phyloP scores from a whole-genome alignment of 2,797 vertebrate species.

The Pseudochirops corinnae region DNA sequence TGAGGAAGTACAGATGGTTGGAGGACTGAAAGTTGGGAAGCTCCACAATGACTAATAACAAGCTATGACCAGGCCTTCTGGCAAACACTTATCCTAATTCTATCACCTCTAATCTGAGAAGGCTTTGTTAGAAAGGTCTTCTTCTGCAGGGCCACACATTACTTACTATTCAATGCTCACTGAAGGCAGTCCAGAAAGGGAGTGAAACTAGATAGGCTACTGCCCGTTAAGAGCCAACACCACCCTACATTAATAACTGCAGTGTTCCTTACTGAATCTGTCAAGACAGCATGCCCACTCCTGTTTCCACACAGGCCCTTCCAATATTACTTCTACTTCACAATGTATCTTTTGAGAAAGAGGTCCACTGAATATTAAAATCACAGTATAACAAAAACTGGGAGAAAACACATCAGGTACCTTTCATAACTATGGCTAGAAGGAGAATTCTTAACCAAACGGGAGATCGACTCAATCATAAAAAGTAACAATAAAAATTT shows the following conservation, averaged over 20 bases:
- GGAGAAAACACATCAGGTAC: not conserved
- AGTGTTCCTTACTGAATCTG: not conserved
- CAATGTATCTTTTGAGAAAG: not conserved
- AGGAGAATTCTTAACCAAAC: not conserved
- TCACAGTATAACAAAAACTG: not conserved
- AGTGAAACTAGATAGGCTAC: not conserved
- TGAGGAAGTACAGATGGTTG: not conserved
- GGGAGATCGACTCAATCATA: not conserved
- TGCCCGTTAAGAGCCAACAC: not conserved
- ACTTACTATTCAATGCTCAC: not conserved
- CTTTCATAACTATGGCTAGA: not conserved
- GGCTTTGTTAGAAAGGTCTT: constrained; percentile 1
- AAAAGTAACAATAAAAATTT: not conserved
- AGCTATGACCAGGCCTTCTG: not conserved
- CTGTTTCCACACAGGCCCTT: not conserved
- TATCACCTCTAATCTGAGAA: not conserved
- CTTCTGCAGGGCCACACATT: not conserved
- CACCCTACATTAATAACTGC: not conserved
- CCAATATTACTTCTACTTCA: not conserved
- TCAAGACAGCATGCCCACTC: not conserved
- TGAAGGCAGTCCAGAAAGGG: not conserved
- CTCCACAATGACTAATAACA: not conserved
- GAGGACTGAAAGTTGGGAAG: not conserved
- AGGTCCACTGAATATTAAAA: not conserved
- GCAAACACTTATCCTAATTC: not conserved